A percentile compares a stretch with the other conserved stretches of the same genome.
Conservation (phyloP, 2,113 vertebrate species). For the Zapornia atra region DNA sequence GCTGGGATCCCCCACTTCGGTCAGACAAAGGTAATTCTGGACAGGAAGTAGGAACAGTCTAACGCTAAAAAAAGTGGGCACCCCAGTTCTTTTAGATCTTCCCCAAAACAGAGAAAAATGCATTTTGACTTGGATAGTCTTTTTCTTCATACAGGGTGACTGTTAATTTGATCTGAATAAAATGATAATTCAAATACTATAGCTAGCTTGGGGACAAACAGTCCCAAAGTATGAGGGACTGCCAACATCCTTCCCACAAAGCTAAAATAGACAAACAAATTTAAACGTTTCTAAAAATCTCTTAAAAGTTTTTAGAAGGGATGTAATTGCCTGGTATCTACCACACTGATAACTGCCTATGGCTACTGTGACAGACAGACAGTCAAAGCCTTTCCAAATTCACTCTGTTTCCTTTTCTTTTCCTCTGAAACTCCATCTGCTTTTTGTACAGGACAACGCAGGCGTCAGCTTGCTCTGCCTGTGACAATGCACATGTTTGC, state of each 20-base stretch:
- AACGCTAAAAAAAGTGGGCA: neutral
- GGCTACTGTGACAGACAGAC: neutral
- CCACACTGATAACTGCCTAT: neutral
- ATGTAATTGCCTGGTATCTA: neutral
- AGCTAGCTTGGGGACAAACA: neutral
- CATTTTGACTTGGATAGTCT: neutral
- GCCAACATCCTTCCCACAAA: neutral
- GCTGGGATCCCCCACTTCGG: neutral
- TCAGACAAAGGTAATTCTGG: neutral
- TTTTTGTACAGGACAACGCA: neutral
- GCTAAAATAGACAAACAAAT: neutral
- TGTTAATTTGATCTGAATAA: neutral
- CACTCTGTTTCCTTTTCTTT: neutral
- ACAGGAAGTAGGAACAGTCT: neutral
- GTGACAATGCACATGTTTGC: constrained; percentile 26
- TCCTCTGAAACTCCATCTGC: neutral
- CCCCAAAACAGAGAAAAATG: neutral
- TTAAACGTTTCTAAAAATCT: neutral
- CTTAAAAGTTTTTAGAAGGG: neutral
- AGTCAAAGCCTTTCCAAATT: neutral
- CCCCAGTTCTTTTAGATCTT: neutral
- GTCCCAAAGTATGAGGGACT: neutral
- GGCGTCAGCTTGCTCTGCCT: neutral
- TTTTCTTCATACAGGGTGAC: neutral
- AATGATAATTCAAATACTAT: neutral